Conservation (phyloP, 2,797 vertebrate genomes). For the Perodicticus potto region DNA sequence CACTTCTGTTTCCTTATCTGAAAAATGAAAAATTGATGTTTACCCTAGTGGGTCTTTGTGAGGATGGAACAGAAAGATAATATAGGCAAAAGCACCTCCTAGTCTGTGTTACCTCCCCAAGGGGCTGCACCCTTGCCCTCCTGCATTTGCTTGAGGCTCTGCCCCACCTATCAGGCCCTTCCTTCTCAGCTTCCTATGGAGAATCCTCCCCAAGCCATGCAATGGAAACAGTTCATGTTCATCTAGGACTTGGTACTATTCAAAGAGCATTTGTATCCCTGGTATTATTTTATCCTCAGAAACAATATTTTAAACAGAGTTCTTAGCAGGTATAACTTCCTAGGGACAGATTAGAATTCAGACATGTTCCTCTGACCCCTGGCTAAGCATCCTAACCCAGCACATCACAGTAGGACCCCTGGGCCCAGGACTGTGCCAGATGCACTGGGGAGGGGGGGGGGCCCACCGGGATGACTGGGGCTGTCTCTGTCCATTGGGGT, state of each 20-base stretch:
- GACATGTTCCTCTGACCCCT: background rate
- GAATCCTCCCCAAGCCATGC: fast-evolving
- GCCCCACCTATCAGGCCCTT: background rate
- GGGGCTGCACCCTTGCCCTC: too few relatives aligned
- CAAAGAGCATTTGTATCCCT: background rate
- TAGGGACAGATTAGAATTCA: background rate
- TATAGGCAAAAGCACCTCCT: fast-evolving
- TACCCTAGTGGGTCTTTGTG: background rate
- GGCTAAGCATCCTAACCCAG: background rate
- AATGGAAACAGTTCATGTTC: too few relatives aligned
- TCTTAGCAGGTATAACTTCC: background rate
- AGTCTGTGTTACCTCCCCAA: fast-evolving
- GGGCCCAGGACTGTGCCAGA: background rate
- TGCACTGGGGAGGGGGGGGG: background rate
- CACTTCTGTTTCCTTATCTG: background rate
- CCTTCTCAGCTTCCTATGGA: background rate
- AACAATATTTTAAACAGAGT: background rate
- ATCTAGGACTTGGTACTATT: background rate
- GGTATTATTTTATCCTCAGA: background rate
- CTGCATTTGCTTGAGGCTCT: background rate
- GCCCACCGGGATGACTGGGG: fast-evolving
- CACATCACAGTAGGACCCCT: too few relatives aligned
- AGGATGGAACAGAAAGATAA: background rate
- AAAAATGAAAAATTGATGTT: background rate
- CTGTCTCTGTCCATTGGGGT: background rate